Evolutionary conservation across 1,140 invertebrate species (phyloP).

Genomic region (Acyrthosiphon pisum): DNA sequence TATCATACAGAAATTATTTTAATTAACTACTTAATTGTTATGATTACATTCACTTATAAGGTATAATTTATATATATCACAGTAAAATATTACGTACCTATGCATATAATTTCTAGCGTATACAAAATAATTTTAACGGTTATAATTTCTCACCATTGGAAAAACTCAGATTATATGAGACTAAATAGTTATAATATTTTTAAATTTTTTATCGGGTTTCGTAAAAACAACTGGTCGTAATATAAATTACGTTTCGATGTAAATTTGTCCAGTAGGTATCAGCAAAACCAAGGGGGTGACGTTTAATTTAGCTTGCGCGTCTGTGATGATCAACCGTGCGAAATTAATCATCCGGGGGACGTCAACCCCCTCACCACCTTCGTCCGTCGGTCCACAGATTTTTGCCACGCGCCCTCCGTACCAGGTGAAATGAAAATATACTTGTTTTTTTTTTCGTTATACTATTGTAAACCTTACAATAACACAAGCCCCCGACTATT

Average conservation of each 20-base stretch:
- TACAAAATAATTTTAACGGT: background rate
- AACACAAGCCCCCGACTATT: slow-evolving; percentile 47
- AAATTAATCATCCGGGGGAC: slow-evolving; percentile 55
- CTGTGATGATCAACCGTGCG: slow-evolving; percentile 54
- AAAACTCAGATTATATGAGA: background rate
- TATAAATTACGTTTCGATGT: slow-evolving; percentile 42
- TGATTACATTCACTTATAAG: background rate
- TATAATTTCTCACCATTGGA: background rate
- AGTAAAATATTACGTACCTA: background rate
- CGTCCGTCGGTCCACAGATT: slow-evolving; percentile 17
- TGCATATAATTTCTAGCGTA: background rate
- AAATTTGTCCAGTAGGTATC: slow-evolving; percentile 35
- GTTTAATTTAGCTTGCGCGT: slow-evolving; percentile 54
- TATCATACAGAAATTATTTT: background rate
- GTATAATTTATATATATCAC: background rate
- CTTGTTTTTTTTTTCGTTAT: slow-evolving; percentile 46
- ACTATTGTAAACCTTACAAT: slow-evolving; percentile 56
- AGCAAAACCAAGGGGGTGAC: background rate
- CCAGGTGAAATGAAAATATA: slow-evolving; percentile 57
- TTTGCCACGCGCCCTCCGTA: slow-evolving; percentile 52
- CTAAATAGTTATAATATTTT: background rate
- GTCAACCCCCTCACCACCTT: slow-evolving; percentile 8
- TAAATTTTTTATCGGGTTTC: background rate
- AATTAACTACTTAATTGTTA: background rate
- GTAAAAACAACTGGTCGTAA: slow-evolving; percentile 14